A percentile compares a stretch with the other conserved stretches of the same genome.
Evolutionary conservation across 1,140 invertebrate species (phyloP).

Genomic region (Anadara kagoshimensis): DNA sequence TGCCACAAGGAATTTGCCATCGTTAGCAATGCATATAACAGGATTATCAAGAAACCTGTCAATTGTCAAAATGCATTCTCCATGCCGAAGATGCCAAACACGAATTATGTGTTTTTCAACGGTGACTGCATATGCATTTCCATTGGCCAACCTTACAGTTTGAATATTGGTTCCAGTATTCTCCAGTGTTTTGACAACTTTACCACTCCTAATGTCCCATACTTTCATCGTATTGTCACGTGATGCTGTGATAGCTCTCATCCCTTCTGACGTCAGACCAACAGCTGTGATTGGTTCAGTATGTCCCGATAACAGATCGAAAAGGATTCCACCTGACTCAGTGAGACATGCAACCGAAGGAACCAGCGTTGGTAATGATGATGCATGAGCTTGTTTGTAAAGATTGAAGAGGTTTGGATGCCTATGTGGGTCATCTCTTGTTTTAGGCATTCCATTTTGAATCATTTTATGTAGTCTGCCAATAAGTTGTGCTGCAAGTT

Average conservation of each 20-base stretch:
- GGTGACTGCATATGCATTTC: constrained; percentile 58
- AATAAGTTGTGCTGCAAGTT: constrained; percentile 95
- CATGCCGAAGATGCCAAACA: constrained; percentile 60
- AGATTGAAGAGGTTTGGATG: constrained; percentile 64
- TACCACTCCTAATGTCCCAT: constrained; percentile 68
- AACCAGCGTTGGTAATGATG: constrained; percentile 62
- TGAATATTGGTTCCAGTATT: constrained; percentile 62
- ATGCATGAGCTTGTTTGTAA: constrained; percentile 54
- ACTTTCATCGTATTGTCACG: constrained; percentile 68
- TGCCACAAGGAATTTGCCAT: constrained; percentile 62
- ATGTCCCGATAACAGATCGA: constrained; percentile 69
- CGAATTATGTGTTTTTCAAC: constrained; percentile 62
- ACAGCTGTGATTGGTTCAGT: constrained; percentile 67
- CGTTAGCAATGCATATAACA: constrained; percentile 55
- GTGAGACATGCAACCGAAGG: constrained; percentile 67
- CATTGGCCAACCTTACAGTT: constrained; percentile 52
- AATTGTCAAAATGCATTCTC: constrained; percentile 49
- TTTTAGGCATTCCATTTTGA: constrained; percentile 57
- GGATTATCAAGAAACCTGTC: constrained; percentile 65
- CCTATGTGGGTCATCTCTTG: constrained; percentile 61
- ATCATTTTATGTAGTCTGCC: constrained; percentile 81
- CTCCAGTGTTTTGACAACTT: constrained; percentile 64
- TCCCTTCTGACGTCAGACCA: constrained; percentile 64
- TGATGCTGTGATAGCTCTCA: constrained; percentile 63
- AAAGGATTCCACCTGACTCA: constrained; percentile 66